Evolutionary conservation across 2,113 vertebrate genomes (phyloP), one percentile per base, ranked within the genome.

Genomic region (Miniopterus natalensis): DNA sequence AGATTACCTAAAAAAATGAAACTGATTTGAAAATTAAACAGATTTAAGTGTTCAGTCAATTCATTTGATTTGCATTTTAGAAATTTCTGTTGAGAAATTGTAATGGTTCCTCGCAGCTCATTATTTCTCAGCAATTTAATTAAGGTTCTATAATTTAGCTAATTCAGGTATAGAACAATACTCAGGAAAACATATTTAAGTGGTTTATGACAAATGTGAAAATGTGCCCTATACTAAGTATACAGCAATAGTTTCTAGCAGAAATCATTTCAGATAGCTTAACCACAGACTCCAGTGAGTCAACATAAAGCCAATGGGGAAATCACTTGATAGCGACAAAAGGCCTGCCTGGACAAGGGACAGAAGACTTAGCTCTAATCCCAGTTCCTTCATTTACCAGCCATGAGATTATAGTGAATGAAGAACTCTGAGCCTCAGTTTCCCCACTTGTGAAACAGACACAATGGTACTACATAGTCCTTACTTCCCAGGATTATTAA

Each of bases 1-100:
- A 98, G 97, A 96, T 97, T 97, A 98, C 98, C 98, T 98, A 71
- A 97, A 96, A 36, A 98, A 29, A 90, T 95, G 94, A 97, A 98
- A 96, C 95, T 96, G 97, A 98, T 98, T 98, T 98, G 95, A 98
- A 97, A 98, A 98, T 98, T 98, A 98, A 98, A 97, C 94, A 98
- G 78, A 96, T 98, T 98, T 98, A 98, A 98, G 89, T 97, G 92
- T 97, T 98, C 96, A 92, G 92, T 98, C 97, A 98, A 96, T 98
- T 98, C 97, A 96, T 97, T 97, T 97, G 92, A 97, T 95, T 96
- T 98, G 73, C 96, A 96, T 98, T 98, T 98, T 86, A 97, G 96
- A 98, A 84, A 97, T 96, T 95, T 97, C 84, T 96, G 88, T 88
- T 96, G 87, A 98, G 88, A 98, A 98, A 97, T 95, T 42, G 84